Conservation (phyloP, 2,888 invertebrate species). For the Eupithecia centaureata region DNA sequence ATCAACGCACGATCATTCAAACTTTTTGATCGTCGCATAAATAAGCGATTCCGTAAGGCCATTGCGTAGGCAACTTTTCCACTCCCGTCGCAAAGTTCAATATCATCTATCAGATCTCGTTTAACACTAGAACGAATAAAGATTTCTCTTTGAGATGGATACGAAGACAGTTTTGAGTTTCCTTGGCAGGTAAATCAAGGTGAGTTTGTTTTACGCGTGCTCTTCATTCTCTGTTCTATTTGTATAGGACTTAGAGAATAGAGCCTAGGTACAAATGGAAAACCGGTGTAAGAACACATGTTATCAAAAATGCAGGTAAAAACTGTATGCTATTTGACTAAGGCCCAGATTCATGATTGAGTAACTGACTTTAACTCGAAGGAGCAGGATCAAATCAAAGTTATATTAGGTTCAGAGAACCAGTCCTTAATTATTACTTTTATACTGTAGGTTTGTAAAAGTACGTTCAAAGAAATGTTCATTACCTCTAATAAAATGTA, state of each 20-base stretch:
- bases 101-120: constrained; percentile 64
- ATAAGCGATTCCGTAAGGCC: constrained; percentile 12
- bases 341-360: no score
- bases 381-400: no score
- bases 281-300: background rate
- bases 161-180: constrained; percentile 46
- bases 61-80: constrained; percentile 32
- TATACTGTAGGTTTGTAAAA: background rate
- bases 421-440: background rate
- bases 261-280: background rate
- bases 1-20: constrained; percentile 43
- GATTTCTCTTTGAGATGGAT: constrained; percentile 51
- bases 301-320: background rate
- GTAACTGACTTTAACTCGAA: no score
- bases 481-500: no score
- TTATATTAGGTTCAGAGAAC: no score
- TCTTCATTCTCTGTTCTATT: background rate
- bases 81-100: constrained; percentile 50
- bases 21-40: constrained; percentile 36
- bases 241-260: background rate
- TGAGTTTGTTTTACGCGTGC: background rate
- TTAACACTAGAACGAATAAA: constrained; percentile 58
- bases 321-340: no score
- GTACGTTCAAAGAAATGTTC: no score
- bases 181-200: constrained; percentile 35